phyloP scores from a whole-genome alignment of 37 sponge, comb jelly and placozoan genomes.

The Spongia lamella region DNA sequence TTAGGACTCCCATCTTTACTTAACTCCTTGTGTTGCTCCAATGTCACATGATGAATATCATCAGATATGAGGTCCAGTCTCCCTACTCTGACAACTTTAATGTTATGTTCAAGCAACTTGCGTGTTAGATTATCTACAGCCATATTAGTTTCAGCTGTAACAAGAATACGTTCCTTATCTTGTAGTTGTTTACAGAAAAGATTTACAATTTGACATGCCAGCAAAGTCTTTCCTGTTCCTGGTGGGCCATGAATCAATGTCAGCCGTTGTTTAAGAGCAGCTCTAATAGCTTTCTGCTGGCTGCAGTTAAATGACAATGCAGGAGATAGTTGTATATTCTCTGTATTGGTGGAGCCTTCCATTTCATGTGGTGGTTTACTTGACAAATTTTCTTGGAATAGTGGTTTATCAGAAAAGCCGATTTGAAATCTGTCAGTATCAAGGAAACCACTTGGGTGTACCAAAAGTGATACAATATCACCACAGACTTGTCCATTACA shows the following conservation, averaged over 20 bases:
- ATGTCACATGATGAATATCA: constrained; percentile 34
- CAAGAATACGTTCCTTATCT: constrained; percentile 35
- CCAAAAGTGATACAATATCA: constrained; percentile 1
- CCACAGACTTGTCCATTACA: too few species aligned
- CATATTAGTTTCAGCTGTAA: constrained; percentile 73
- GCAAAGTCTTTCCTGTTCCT: constrained; percentile 79
- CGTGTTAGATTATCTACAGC: constrained; percentile 71
- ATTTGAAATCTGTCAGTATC: not conserved
- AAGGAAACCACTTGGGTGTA: not conserved
- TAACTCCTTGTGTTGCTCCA: constrained; percentile 53
- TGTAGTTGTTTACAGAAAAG: not conserved
- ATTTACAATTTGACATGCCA: constrained; percentile 62
- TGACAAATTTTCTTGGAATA: too few species aligned
- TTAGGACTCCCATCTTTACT: not conserved
- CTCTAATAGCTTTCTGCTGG: constrained; percentile 55
- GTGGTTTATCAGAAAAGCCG: too few species aligned
- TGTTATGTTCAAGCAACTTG: constrained; percentile 19
- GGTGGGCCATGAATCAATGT: constrained; percentile 88
- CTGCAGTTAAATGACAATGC: constrained; percentile 32
- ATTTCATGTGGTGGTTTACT: not conserved
- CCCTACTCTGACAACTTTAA: constrained; percentile 62
- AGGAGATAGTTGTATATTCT: not conserved
- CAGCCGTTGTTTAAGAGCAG: constrained; percentile 40
- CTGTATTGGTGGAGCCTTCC: constrained; percentile 11
- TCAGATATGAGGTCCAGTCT: constrained; percentile 28